A percentile compares a stretch with the other conserved stretches of the same genome.
Evolutionary conservation across 2,797 vertebrate genomes (phyloP).

Genomic region (Argentina silus): DNA sequence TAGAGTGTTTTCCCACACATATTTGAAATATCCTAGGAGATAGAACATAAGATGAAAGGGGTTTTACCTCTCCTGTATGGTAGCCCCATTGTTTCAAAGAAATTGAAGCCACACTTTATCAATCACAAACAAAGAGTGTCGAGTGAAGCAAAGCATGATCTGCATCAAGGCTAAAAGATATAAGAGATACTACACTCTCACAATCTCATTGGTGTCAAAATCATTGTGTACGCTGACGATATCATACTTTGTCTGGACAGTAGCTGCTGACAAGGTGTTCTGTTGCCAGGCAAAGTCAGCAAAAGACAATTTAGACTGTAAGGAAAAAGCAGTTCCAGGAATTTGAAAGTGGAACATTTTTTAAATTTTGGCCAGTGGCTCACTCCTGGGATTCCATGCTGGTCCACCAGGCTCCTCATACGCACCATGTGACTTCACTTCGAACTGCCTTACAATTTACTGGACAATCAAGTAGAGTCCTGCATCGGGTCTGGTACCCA

Average conservation of each 20-base stretch:
- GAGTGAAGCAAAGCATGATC: neutral
- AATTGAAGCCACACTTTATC: neutral
- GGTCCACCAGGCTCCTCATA: constrained; percentile 10
- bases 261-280: neutral
- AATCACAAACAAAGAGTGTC: neutral
- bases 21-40: neutral
- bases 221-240: neutral
- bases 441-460: constrained; percentile 9
- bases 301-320: neutral
- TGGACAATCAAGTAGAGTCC: constrained; percentile 5
- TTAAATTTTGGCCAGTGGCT: neutral
- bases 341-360: neutral
- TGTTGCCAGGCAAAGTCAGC: neutral
- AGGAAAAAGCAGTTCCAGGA: neutral
- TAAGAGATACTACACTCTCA: neutral
- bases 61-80: neutral
- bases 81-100: constrained; percentile 9
- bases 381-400: constrained; percentile 7
- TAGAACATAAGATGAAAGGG: constrained; percentile 1
- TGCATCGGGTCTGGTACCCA: too few relatives aligned
- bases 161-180: neutral
- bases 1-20: neutral
- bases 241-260: neutral
- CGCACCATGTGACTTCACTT: constrained; percentile 33
- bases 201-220: neutral